A percentile compares a stretch with the other conserved stretches of the same genome.
These are phyloP conservation scores for Ceratothoa steindachneri DNA, from an alignment of 2,888 invertebrate species.

Conservation along the genomic window DNA sequence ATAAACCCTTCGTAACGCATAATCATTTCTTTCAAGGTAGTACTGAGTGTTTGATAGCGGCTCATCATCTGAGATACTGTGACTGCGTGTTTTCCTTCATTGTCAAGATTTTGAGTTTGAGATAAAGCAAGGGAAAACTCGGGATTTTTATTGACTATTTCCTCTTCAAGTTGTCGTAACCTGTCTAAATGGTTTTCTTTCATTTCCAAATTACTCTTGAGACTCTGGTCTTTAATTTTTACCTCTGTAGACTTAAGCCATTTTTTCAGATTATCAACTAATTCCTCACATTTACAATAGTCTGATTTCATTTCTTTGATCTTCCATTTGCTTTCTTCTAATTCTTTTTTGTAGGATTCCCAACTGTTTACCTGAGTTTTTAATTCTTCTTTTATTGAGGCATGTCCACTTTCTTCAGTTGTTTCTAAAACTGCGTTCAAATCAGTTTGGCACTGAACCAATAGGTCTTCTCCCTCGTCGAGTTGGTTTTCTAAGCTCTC, in stretches of 20 bases:
- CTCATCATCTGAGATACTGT: conserved; percentile 74
- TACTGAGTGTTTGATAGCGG: conserved; percentile 75
- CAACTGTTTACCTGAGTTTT: conserved; percentile 70
- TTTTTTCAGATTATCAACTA: conserved; percentile 69
- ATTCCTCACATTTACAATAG: conserved; percentile 75
- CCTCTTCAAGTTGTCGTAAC: conserved; percentile 66
- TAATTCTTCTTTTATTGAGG: conserved; percentile 66
- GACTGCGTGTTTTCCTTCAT: conserved; percentile 68
- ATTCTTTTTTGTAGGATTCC: conserved; percentile 69
- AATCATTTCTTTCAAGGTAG: conserved; percentile 75
- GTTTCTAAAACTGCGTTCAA: conserved; percentile 69
- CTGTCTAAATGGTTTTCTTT: conserved; percentile 75
- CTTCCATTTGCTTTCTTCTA: conserved; percentile 67
- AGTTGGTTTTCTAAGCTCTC: conserved; percentile 40
- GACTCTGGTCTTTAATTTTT: conserved; percentile 79
- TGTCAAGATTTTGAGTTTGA: conserved; percentile 67
- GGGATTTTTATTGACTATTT: conserved; percentile 61
- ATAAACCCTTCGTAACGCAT: conserved; percentile 77
- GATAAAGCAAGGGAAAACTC: conserved; percentile 65
- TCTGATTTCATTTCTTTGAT: conserved; percentile 71
- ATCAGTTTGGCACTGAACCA: conserved; percentile 67
- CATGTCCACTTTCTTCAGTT: conserved; percentile 73
- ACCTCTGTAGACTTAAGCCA: conserved; percentile 84
- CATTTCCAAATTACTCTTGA: conserved; percentile 77
- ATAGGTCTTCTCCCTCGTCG: conserved; percentile 67